These are phyloP conservation scores for Dermochelys coriacea DNA, from an alignment of 2,797 vertebrate genomes.

Conservation along the genomic window DNA sequence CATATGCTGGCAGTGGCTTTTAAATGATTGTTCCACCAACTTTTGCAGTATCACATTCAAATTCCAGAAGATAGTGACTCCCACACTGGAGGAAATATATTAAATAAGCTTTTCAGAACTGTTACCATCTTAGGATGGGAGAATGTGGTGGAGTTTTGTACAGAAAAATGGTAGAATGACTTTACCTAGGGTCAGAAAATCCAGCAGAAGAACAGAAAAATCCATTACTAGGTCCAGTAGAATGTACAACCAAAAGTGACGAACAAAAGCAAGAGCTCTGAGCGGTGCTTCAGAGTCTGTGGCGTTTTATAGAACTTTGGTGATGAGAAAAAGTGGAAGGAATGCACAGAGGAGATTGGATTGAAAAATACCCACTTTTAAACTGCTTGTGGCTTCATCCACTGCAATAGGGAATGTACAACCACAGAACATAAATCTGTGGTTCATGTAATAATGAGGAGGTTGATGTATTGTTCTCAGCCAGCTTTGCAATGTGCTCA, in stretches of 20 bases:
- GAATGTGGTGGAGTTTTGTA: fast-evolving
- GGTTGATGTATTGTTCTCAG: background rate
- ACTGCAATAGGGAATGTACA: background rate
- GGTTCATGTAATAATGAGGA: background rate
- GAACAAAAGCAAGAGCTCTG: background rate
- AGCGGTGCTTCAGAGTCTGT: background rate
- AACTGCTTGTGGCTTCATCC: background rate
- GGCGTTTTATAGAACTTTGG: fast-evolving
- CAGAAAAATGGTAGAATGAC: background rate
- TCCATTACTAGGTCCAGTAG: background rate
- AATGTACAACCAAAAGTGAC: fast-evolving
- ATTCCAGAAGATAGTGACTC: background rate
- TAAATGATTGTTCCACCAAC: background rate
- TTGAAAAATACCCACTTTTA: background rate
- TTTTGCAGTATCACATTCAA: background rate
- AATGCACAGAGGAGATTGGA: background rate
- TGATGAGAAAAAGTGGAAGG: background rate
- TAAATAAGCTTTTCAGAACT: background rate
- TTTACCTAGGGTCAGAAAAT: background rate
- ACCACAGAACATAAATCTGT: background rate
- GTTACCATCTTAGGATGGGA: fast-evolving
- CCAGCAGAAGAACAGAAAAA: background rate
- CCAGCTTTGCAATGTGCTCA: background rate
- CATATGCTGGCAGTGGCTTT: background rate
- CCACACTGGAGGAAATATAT: background rate